A percentile compares a stretch with the other conserved stretches of the same genome.
Evolutionary conservation across 2,113 vertebrate genomes (phyloP).

Genomic region (Chinchilla lanigera): DNA sequence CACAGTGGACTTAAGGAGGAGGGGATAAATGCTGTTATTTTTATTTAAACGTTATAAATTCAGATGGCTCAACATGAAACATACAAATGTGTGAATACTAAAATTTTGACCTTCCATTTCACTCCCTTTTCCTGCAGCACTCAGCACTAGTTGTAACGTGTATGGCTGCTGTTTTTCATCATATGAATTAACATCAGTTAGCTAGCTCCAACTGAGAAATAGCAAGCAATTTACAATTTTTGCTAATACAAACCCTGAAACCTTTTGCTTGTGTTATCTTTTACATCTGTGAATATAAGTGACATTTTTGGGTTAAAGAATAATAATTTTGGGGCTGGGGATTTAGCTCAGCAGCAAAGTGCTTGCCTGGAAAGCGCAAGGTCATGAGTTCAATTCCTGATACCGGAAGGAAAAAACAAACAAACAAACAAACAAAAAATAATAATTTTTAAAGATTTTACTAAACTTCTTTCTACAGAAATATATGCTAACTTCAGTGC

Average conservation of each 20-base stretch:
- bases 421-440: too few species aligned
- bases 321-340: conserved; percentile 45
- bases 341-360: too few species aligned
- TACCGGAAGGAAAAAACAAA: too few species aligned
- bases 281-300: background rate
- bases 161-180: background rate
- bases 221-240: background rate
- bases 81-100: background rate
- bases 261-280: background rate
- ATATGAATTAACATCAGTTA: background rate
- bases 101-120: background rate
- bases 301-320: background rate
- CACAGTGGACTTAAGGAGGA: background rate
- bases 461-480: background rate
- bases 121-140: background rate
- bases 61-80: background rate
- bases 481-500: background rate
- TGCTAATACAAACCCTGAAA: conserved; percentile 1
- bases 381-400: too few species aligned
- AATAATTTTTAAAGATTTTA: conserved; percentile 20
- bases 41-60: background rate
- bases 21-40: background rate
- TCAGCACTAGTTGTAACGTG: background rate
- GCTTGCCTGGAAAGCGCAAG: too few species aligned
- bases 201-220: background rate